Evolutionary conservation across 2,113 vertebrate genomes (phyloP), one percentile per base, ranked within the genome.

Genomic region (Catharus bicknelli): DNA sequence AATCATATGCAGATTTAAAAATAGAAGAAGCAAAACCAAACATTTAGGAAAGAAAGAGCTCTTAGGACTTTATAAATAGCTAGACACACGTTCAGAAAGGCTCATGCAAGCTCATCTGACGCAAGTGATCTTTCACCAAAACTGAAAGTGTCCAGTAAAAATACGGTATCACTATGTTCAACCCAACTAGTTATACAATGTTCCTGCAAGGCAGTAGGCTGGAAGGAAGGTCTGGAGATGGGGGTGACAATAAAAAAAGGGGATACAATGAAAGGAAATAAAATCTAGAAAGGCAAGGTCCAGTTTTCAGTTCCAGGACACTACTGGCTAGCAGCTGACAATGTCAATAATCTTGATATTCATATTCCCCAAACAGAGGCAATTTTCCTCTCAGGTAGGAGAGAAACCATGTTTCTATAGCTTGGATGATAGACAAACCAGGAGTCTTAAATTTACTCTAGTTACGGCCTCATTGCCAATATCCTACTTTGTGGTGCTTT

Each of bases 101-200:
- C 25, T 63, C 48, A 34, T 3, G 9, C 20, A 75, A 90, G 30
- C 26, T 68, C 11, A 85, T 48, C 25, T 84, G 50, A 87, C 0
- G 0, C 3, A 32, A 72, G 10, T 1, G 3, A 43, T 69, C 61
- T 74, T 83, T 30, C 11, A 87, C 3, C 11, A 68, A 79, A 93
- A 72, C 20, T 36, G 18, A 90, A 93, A 78, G 30, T 11, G 66
- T 14, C 5, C 36, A 78, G 19, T 57, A 72, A 79, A 87, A 67
- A 47, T 0, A 0, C 5, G 64, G 2, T 16, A 62, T 30, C 19
- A 32, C 1, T 67, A 14, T n/a, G 48, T 34, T 72, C 69, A 86
- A 40, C 9, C 30, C 26, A 29, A 58, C 18, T 21, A 13, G 57
- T 62, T 55, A 70, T 1, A 62, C 16, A 27, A 6, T 1, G 7